Percentiles rank a stretch among this genome's conserved stretches.
Evolutionary conservation across 35 echinoderm and acorn worm genomes (phyloP).

Genomic region (Heliocidaris erythrogramma): DNA sequence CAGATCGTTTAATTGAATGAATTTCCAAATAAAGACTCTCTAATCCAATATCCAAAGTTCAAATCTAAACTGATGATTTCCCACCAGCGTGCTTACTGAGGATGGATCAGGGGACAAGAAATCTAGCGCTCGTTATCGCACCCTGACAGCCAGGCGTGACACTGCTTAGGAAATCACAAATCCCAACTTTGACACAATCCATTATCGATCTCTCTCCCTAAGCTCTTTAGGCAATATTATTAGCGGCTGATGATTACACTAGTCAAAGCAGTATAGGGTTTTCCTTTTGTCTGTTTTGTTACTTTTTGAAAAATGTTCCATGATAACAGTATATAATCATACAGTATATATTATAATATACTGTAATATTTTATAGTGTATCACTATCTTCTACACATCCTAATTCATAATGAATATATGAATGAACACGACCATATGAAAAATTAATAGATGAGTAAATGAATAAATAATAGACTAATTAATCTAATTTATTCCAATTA

Average conservation of each 20-base stretch:
- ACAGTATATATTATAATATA: too few species aligned
- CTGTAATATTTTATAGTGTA: too few species aligned
- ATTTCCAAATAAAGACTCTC: background rate
- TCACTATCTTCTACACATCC: too few species aligned
- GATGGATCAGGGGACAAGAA: background rate
- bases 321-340: too few species aligned
- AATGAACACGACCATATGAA: too few species aligned
- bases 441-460: too few species aligned
- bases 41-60: background rate
- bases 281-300: background rate
- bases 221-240: background rate
- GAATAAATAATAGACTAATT: too few species aligned
- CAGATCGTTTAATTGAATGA: background rate
- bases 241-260: background rate
- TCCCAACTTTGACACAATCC: conserved; percentile 15
- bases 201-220: background rate
- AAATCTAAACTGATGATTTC: conserved; percentile 8
- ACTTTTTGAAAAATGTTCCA: background rate
- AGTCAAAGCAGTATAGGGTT: background rate
- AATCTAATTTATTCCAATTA: too few species aligned
- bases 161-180: background rate
- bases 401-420: too few species aligned
- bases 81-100: background rate
- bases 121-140: background rate
- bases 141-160: background rate